Evolutionary conservation across 2,888 invertebrate species (phyloP).

Genomic region (Zelleria hepariella): DNA sequence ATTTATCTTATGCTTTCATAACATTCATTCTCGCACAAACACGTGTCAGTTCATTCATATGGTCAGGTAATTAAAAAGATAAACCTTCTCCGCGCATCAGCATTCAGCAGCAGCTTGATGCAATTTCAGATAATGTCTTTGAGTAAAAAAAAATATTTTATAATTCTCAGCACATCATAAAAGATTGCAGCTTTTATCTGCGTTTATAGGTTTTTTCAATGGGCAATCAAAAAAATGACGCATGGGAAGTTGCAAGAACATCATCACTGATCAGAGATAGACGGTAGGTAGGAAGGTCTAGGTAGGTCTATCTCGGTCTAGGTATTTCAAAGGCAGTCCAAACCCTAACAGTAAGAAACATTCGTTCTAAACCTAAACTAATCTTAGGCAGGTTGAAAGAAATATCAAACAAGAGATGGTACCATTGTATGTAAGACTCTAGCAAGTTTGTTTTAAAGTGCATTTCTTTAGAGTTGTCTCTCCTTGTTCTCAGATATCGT

Average conservation of each 20-base stretch:
- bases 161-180: background rate
- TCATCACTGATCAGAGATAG: background rate
- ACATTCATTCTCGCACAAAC: background rate
- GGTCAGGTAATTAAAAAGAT: background rate
- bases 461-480: background rate
- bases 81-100: background rate
- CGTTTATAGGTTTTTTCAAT: background rate
- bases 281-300: too few species aligned
- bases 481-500: conserved; percentile 26
- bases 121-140: background rate
- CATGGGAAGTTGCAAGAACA: background rate
- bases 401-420: too few species aligned
- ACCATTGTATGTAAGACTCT: too few species aligned
- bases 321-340: too few species aligned
- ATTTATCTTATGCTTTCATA: background rate
- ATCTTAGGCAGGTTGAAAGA: too few species aligned
- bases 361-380: too few species aligned
- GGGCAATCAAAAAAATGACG: background rate
- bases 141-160: background rate
- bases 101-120: background rate
- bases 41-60: background rate
- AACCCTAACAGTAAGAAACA: too few species aligned
- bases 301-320: too few species aligned
- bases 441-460: background rate
- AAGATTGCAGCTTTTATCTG: background rate